Base-by-base conservation (phyloP, 1,140 invertebrate species). In the Hyphantria cunea region DNA sequence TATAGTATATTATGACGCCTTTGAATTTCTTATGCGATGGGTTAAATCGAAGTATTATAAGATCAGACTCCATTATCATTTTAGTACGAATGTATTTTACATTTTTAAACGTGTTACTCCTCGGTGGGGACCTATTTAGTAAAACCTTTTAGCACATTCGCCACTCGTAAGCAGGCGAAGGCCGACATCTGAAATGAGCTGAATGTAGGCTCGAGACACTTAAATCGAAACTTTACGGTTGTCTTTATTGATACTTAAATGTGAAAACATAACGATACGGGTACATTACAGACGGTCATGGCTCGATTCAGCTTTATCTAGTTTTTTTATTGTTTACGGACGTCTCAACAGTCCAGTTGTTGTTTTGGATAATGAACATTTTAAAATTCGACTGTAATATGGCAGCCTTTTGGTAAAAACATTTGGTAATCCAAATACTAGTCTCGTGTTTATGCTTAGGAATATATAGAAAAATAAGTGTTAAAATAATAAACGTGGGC, bases 141-240 rank as follows among this genome's bases (percentile, higher is more conserved):
- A 56, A 32, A 47, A 0, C n/a, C 64, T 68, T 70, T 74, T 75
- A 71, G 44, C 69, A 56, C 65, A 52, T 69, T 62, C 56, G 48
- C 14, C 34, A 49, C 60, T 60, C 51, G 70, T 56, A 62, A 66
- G 37, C 55, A 52, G 48, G 41, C 49, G 64, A 73, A 67, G 50
- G 64, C 51, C 52, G 54, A 34, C 64, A 50, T 41, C 66, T 72
- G 68, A 77, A 74, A 62, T 48, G 68, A 64, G 56, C 69, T 42
- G 66, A 67, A 64, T 55, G 54, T 71, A 58, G 61, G 63, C 50
- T 60, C 52, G 66, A n/a, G 53, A 54, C 70, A 83, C 73, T 86
- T 80, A 82, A 82, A 80, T 76, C 67, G 73, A 78, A 68, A 77
- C 62, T 84, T 86, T 86, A 86, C 69, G 74, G 71, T 73, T 76